These are phyloP conservation scores for Mormyrus hasselquistii DNA, from an alignment of 2,797 vertebrate genomes.

Conservation along the genomic window DNA sequence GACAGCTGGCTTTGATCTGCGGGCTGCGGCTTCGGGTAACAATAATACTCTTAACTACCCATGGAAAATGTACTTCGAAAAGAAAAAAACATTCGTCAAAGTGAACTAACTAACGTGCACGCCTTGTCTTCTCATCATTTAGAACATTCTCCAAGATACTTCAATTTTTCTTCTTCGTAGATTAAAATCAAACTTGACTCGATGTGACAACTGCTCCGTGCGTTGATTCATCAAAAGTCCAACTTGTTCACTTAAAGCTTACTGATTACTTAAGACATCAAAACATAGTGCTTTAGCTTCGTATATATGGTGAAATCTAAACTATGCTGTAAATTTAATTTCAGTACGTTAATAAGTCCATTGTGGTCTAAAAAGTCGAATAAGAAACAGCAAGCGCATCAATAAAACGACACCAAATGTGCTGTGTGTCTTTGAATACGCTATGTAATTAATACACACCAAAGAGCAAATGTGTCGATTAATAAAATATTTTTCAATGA, in stretches of 20 bases:
- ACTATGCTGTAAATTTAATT: background rate
- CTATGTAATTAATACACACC: background rate
- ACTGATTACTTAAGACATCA: background rate
- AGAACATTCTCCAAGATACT: background rate
- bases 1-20: slow-evolving; percentile 16
- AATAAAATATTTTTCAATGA: background rate
- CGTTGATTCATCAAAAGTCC: background rate
- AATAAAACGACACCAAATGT: background rate
- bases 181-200: background rate
- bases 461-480: background rate
- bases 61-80: background rate
- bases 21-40: slow-evolving; percentile 11
- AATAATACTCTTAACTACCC: background rate
- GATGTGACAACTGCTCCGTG: background rate
- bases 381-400: background rate
- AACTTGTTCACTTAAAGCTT: background rate
- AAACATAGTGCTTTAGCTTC: background rate
- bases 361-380: background rate
- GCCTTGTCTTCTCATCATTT: background rate
- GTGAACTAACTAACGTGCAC: background rate
- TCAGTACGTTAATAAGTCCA: background rate
- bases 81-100: background rate
- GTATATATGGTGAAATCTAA: background rate
- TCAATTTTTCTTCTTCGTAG: background rate
- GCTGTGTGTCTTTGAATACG: background rate